phyloP scores from a whole-genome alignment of 2,888 invertebrate genomes.

The Opisthograptis luteolata region DNA sequence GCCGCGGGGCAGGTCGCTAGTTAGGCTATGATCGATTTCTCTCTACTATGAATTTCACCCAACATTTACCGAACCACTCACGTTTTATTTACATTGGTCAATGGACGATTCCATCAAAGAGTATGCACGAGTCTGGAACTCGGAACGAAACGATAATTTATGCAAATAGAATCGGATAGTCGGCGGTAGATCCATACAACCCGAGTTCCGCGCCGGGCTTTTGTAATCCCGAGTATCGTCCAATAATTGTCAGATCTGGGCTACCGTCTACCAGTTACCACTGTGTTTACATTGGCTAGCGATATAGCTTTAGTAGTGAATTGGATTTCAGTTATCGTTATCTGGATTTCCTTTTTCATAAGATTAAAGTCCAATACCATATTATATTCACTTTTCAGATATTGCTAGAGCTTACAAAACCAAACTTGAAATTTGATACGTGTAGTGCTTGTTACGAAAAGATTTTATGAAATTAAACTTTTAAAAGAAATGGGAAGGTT shows the following conservation, averaged over 20 bases:
- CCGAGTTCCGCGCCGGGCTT: conserved; percentile 20
- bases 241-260: conserved; percentile 47
- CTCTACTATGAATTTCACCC: no score
- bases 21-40: no score
- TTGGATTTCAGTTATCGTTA: not conserved
- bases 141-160: conserved; percentile 53
- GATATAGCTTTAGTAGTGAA: not conserved
- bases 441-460: no score
- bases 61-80: no score
- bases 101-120: conserved; percentile 3
- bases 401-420: no score
- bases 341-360: not conserved
- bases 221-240: conserved; percentile 49
- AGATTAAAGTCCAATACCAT: no score
- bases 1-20: no score
- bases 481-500: no score
- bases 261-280: conserved; percentile 29
- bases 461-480: no score
- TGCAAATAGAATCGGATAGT: conserved; percentile 43
- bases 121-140: conserved; percentile 39
- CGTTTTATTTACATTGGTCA: not conserved
- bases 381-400: no score
- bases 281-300: conserved; percentile 31
- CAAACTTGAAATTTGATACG: no score
- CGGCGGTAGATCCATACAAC: conserved; percentile 12